phyloP scores from a whole-genome alignment of 2,113 vertebrate species.

The Dipodomys stephensi region DNA sequence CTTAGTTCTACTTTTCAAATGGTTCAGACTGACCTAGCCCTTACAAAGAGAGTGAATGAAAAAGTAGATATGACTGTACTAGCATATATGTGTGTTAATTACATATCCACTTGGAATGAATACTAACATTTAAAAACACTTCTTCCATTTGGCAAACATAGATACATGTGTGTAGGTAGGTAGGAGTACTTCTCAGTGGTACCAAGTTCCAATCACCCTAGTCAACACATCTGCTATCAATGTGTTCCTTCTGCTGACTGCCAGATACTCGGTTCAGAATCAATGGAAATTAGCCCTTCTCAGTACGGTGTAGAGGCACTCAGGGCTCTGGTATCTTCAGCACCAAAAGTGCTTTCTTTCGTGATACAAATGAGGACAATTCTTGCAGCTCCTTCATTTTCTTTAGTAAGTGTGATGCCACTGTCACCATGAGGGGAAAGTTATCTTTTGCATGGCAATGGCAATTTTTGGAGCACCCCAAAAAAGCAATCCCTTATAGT shows the following conservation, averaged over 20 bases:
- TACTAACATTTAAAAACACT: conserved; percentile 41
- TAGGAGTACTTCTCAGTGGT: neutral
- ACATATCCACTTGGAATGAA: conserved; percentile 23
- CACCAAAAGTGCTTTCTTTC: neutral
- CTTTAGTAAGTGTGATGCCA: neutral
- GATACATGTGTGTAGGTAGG: neutral
- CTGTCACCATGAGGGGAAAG: neutral
- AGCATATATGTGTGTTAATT: neutral
- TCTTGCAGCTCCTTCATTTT: neutral
- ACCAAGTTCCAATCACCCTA: conserved; percentile 18
- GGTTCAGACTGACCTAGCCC: neutral
- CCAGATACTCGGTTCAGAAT: neutral
- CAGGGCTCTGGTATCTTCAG: neutral
- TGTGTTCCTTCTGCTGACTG: conserved; percentile 6
- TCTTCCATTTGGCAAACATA: conserved; percentile 21
- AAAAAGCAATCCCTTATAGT: too few species aligned
- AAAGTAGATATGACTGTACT: neutral
- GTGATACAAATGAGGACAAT: neutral
- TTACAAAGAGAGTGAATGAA: conserved; percentile 36
- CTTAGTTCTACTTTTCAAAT: conserved; percentile 50
- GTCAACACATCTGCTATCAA: conserved; percentile 51
- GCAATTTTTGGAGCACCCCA: too few species aligned
- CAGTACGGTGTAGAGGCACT: neutral
- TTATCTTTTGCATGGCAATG: neutral
- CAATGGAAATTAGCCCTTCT: neutral